phyloP scores from a whole-genome alignment of 2,113 vertebrate species.

The Silurus meridionalis region DNA sequence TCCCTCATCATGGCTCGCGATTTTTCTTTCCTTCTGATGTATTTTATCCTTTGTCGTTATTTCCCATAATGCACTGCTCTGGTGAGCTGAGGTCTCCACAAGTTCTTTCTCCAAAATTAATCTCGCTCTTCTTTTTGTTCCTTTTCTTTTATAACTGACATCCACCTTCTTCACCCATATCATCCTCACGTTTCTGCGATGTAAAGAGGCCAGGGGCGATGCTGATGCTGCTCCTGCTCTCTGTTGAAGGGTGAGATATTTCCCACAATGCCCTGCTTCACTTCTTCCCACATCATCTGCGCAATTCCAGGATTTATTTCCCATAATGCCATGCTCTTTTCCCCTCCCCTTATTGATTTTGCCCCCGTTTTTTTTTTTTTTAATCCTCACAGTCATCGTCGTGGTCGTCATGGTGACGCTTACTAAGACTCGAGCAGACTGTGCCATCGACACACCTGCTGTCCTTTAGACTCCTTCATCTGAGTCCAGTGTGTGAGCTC shows the following conservation, averaged over 20 bases:
- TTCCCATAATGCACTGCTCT: constrained; percentile 38
- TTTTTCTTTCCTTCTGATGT: too few relatives aligned
- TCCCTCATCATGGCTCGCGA: not conserved
- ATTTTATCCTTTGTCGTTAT: not conserved
- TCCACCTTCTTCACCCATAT: not conserved
- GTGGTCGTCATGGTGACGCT: not conserved
- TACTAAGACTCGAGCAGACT: constrained; percentile 87
- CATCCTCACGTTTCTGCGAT: not conserved
- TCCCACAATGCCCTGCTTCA: not conserved
- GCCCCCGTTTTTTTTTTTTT: not conserved
- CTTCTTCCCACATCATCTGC: too few relatives aligned
- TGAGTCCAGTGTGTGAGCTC: constrained; percentile 95
- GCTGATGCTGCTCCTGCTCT: not conserved
- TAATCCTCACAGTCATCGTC: not conserved
- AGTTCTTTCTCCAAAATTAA: not conserved
- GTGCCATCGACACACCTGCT: constrained; percentile 96
- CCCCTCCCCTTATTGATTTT: not conserved
- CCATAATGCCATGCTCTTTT: constrained; percentile 13
- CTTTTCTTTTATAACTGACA: not conserved
- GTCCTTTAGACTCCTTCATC: constrained; percentile 97
- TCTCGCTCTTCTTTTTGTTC: not conserved
- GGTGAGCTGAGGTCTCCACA: not conserved
- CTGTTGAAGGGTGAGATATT: not conserved
- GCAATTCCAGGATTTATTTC: not conserved
- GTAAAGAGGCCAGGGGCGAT: not conserved